Evolutionary conservation across 2,888 invertebrate genomes (phyloP), one percentile per base, ranked within the genome.

Genomic region (Cataglyphis livida): DNA sequence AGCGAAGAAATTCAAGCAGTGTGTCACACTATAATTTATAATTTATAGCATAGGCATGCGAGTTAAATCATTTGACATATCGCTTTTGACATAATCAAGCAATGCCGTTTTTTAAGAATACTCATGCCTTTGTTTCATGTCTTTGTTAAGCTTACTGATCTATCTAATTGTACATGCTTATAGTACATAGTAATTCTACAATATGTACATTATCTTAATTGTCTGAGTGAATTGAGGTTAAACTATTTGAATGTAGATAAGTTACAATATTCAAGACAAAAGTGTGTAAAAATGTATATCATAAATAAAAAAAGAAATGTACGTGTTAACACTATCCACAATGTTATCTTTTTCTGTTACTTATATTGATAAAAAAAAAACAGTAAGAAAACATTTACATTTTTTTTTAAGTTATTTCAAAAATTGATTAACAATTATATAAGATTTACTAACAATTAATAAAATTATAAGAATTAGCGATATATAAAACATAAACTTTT

Each of bases 201-300:
- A 32, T 25, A 28, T 7, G 28, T 57, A 41, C 28, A 76, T 57
- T 57, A 76, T 57, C 54, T 68, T 54, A 68, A 76, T 54, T 76
- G 41, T 28, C 41, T 21, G 76, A 57, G 28, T 15, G 10, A 70
- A 76, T 70, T 76, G 76, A 25, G 70, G 57, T 76, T 41, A 76
- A 76, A 76, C 76, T 57, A 57, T 71, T 70, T 76, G 71, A 76
- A 76, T 41, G 76, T 18, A 38, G 38, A 76, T 38, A 70, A 54
- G 28, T 38, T 18, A 9, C n/a, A 38, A 1, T 21, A 35, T 6
- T 12, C 18, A 51, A 35, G 35, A 18, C 25, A 41, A 70, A 70
- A 41, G n/a, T 15, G 4, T 57, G 15, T 9, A 28, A 70, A 75
- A 76, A 41, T 1, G 18, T 41, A 3, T 10, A 0, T 12, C 6